Percentiles rank a stretch among this genome's conserved stretches.
phyloP scores from a whole-genome alignment of 2,888 invertebrate species.

The Amorpha juglandis region DNA sequence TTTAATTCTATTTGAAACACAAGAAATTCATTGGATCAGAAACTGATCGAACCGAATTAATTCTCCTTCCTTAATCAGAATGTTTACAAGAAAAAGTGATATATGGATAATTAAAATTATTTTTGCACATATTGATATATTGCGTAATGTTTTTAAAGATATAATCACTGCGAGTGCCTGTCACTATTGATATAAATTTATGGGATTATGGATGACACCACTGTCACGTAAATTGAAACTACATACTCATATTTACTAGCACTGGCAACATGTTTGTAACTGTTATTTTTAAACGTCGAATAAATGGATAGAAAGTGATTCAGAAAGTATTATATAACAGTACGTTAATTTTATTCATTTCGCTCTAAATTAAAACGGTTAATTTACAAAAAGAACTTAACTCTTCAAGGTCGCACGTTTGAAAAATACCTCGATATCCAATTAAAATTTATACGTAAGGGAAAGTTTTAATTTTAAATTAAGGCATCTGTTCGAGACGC shows the following conservation, averaged over 20 bases:
- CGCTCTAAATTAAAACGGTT: not conserved
- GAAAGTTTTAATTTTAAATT: conserved; percentile 60
- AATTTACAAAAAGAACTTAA: not conserved
- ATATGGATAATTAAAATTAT: too few species aligned
- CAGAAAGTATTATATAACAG: too few species aligned
- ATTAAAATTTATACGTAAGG: conserved; percentile 47
- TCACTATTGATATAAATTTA: too few species aligned
- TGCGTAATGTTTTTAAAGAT: too few species aligned
- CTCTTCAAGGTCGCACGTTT: conserved; percentile 6
- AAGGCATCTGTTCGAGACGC: conserved; percentile 51
- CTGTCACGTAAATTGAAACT: too few species aligned
- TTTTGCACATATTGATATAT: too few species aligned
- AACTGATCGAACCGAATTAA: not conserved
- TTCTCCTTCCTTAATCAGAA: not conserved
- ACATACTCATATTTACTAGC: too few species aligned
- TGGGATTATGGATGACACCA: too few species aligned
- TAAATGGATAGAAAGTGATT: too few species aligned
- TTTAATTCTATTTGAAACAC: not conserved
- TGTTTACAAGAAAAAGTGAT: not conserved
- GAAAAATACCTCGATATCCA: conserved; percentile 32
- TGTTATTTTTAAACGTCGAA: too few species aligned
- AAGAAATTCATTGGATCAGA: not conserved
- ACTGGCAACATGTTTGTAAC: too few species aligned
- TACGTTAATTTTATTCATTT: not conserved
- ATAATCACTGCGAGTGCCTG: too few species aligned